A percentile compares a stretch with the other conserved stretches of the same genome.
These are phyloP conservation scores for Podarcis raffonei DNA, from an alignment of 2,113 vertebrate species.

Conservation along the genomic window DNA sequence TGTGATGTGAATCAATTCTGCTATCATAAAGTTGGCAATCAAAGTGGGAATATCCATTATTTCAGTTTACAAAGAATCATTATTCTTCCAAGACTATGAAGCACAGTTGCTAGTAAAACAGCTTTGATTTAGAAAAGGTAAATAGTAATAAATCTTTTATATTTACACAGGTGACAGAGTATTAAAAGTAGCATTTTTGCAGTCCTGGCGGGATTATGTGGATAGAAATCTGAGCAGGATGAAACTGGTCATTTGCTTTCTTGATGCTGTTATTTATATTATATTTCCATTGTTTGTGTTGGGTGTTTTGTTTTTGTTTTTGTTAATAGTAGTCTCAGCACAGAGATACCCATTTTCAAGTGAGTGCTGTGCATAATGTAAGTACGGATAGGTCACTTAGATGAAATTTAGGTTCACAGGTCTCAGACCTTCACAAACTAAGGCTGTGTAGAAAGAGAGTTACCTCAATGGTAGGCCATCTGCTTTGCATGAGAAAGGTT, in stretches of 20 bases:
- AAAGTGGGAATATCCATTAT: conserved; percentile 42
- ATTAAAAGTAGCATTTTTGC: conserved; percentile 28
- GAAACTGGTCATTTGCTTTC: neutral
- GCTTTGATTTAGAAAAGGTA: conserved; percentile 42
- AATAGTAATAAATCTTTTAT: neutral
- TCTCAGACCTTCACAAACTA: neutral
- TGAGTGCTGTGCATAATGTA: no score
- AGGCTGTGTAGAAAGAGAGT: no score
- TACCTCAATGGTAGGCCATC: no score
- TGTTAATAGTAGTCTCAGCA: no score
- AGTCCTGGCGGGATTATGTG: neutral
- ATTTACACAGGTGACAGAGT: conserved; percentile 4
- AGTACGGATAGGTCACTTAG: no score
- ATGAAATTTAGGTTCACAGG: neutral
- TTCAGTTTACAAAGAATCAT: conserved; percentile 9
- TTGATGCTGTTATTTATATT: neutral
- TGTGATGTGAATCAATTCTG: conserved; percentile 40
- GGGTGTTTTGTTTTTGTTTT: neutral
- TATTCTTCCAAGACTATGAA: conserved; percentile 44
- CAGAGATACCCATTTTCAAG: neutral
- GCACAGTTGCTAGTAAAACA: conserved; percentile 44
- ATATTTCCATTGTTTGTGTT: neutral
- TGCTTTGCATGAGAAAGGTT: no score
- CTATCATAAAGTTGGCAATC: conserved; percentile 30
- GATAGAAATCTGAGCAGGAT: conserved; percentile 26